Evolutionary conservation across 2,888 invertebrate genomes (phyloP).

Genomic region (Stegana nigrithorax): DNA sequence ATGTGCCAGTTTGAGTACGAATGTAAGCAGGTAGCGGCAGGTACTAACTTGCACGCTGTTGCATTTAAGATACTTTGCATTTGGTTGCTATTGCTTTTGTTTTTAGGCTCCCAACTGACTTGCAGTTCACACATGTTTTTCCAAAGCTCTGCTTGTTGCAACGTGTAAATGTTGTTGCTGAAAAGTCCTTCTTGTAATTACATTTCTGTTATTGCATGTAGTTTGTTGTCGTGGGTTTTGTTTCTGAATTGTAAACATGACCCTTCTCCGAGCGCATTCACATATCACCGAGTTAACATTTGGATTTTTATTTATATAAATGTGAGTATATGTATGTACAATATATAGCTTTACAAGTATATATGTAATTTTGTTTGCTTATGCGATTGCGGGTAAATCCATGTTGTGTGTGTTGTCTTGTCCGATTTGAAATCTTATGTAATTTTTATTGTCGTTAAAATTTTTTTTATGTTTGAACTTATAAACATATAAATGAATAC

Average conservation of each 20-base stretch:
- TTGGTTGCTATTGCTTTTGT: background rate
- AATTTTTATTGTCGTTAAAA: conserved; percentile 56
- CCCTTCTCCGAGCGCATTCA: background rate
- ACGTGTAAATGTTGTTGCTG: conserved; percentile 26
- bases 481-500: too few relatives aligned
- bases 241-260: background rate
- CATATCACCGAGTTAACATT: background rate
- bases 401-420: conserved; percentile 48
- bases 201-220: conserved; percentile 35
- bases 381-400: too few relatives aligned
- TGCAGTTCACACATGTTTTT: background rate
- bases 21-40: conserved; percentile 32
- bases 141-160: conserved; percentile 9
- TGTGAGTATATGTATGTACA: too few relatives aligned
- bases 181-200: conserved; percentile 56
- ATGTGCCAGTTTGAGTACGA: background rate
- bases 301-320: background rate
- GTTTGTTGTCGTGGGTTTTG: conserved; percentile 8
- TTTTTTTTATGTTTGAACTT: too few relatives aligned
- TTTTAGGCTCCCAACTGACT: conserved; percentile 1
- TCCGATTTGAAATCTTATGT: conserved; percentile 50
- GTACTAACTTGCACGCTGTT: conserved; percentile 1
- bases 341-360: too few relatives aligned
- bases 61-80: too few relatives aligned
- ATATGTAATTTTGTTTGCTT: too few relatives aligned